Conservation (phyloP, 2,113 vertebrate genomes). For the Charina bottae region DNA sequence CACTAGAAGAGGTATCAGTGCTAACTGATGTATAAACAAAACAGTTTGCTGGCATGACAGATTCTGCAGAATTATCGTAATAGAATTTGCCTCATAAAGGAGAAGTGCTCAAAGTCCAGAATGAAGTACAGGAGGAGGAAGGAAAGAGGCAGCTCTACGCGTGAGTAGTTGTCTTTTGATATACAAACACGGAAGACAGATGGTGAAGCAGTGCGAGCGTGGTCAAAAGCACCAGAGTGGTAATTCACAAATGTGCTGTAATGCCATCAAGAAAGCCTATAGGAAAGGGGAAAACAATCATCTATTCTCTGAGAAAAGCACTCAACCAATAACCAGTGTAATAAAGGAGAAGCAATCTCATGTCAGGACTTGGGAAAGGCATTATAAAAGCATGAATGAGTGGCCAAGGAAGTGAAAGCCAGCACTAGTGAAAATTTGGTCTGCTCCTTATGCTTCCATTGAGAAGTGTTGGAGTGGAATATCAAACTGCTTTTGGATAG, state of each 20-base stretch:
- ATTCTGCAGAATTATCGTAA: constrained; percentile 23
- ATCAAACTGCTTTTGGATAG: neutral
- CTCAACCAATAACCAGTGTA: constrained; percentile 26
- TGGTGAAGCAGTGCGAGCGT: constrained; percentile 9
- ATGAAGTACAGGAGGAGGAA: constrained; percentile 46
- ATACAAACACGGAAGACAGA: constrained; percentile 26
- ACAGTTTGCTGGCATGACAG: neutral
- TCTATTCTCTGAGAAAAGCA: neutral
- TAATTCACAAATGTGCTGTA: constrained; percentile 6
- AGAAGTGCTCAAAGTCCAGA: constrained; percentile 45
- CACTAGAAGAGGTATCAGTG: neutral
- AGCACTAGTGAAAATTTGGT: neutral
- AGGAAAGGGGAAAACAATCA: constrained; percentile 18
- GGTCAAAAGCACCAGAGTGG: constrained; percentile 29
- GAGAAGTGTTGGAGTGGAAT: constrained; percentile 23
- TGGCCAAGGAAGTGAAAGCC: constrained; percentile 5
- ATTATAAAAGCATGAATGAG: constrained; percentile 45
- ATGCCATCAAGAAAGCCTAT: constrained; percentile 27
- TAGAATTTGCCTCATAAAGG: constrained; percentile 34
- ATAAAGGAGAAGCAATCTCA: constrained; percentile 42
- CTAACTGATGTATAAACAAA: constrained; percentile 46
- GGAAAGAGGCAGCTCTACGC: constrained; percentile 20
- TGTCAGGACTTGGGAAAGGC: constrained; percentile 43
- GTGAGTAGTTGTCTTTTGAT: neutral
- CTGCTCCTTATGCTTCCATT: neutral